Evolutionary conservation across 2,797 vertebrate genomes (phyloP), one percentile per base, ranked within the genome.

Genomic region (Garrulus glandarius): DNA sequence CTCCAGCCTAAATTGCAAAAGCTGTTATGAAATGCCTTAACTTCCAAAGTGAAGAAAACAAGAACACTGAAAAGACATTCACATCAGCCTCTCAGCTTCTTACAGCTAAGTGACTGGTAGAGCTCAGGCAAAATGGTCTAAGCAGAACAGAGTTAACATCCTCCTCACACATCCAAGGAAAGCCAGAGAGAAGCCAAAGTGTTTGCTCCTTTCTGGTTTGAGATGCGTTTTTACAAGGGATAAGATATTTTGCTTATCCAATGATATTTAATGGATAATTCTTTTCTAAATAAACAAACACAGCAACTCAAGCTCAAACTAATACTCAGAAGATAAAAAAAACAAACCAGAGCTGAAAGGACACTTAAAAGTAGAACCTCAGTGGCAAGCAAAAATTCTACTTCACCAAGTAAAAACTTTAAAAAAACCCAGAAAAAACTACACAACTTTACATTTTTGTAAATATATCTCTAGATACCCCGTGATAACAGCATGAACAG

Each of bases 31-130:
- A 93, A 83, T 6, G 49, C 15, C 3, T 12, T 13, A 26, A 81
- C 22, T 93, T 91, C 36, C 60, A 80, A 80, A 93, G 55, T 9
- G 11, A 80, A 43, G 23, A 80, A 59, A 83, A 36, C 34, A 61
- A 69, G 11, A 82, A 53, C 5, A 46, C 11, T 26, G 19, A 13
- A 29, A 71, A 55, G 60, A 46, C 4, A 77, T 36, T 49, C 41
- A 55, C 36, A 79, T 36, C 43, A 63, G 13, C 39, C 53, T 61
- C 46, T 29, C 47, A 59, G 9, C 32, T 67, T 80, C 72, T 41
- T 41, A 59, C 26, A 82, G 53, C 8, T 21, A 8, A 19, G 47
- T 36, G 23, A 52, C 19, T 34, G 49, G 50, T 2, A 24, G 24
- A 72, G 43, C 36, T 72, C 75, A 61, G 50, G 27, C 29, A 72